A percentile compares a stretch with the other conserved stretches of the same genome.
phyloP scores from a whole-genome alignment of 2,797 vertebrate species.

The Rhyacichthys aspro region DNA sequence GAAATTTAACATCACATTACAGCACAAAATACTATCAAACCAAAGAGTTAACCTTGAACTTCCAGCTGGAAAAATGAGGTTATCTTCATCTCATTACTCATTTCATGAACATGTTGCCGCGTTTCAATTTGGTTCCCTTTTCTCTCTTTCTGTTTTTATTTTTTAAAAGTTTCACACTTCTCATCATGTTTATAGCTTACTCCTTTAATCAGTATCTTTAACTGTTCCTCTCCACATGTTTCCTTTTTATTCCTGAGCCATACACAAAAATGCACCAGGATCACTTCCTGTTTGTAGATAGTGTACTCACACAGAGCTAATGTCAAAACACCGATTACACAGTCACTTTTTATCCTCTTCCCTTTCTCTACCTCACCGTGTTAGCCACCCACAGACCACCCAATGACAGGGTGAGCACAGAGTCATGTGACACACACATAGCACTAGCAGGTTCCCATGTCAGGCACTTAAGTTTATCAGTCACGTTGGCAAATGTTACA shows the following conservation, averaged over 20 bases:
- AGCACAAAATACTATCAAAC: no score
- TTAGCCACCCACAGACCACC: constrained; percentile 21
- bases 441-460: constrained; percentile 28
- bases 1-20: not conserved
- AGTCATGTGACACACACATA: constrained; percentile 6
- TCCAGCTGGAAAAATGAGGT: no score
- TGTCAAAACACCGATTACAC: constrained; percentile 69
- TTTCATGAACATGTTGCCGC: no score
- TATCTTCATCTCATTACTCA: no score
- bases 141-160: no score
- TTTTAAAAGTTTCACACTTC: no score
- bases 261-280: not conserved
- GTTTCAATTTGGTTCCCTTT: no score
- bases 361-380: constrained; percentile 22
- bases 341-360: constrained; percentile 55
- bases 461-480: constrained; percentile 45
- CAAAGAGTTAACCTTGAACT: no score
- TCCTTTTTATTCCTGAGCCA: not conserved
- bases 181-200: no score
- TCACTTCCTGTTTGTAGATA: constrained; percentile 24
- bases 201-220: not conserved
- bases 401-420: constrained; percentile 8
- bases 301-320: constrained; percentile 57
- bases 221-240: not conserved
- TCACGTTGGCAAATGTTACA: constrained; percentile 38